Percentiles rank a stretch among this genome's conserved stretches.
Evolutionary conservation across 2,888 invertebrate species (phyloP).

Genomic region (Nomada fabriciana): DNA sequence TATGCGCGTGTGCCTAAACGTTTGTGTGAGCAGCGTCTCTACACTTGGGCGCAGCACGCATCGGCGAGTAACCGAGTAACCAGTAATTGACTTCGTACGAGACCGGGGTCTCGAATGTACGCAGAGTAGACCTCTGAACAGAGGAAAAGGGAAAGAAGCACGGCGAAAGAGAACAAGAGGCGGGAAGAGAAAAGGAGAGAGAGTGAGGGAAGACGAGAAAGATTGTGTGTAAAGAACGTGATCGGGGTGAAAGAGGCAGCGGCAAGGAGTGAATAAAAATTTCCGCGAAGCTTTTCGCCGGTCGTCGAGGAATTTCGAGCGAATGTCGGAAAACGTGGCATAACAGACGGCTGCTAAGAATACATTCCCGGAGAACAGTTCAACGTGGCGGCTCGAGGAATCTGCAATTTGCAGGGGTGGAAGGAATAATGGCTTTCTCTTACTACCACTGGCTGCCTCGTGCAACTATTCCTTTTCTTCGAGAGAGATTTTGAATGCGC

Average conservation of each 20-base stretch:
- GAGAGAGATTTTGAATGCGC: background rate
- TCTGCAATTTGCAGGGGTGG: conserved; percentile 43
- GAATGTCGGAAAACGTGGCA: conserved; percentile 26
- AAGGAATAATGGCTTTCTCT: conserved; percentile 40
- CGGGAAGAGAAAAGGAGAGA: background rate
- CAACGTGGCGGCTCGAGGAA: conserved; percentile 36
- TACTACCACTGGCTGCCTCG: conserved; percentile 1
- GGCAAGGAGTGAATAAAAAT: conserved; percentile 48
- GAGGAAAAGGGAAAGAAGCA: background rate
- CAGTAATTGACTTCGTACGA: conserved; percentile 75
- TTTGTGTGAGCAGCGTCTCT: conserved; percentile 19
- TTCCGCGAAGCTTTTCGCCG: conserved; percentile 25
- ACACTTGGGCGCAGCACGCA: conserved; percentile 66
- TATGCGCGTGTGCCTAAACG: conserved; percentile 1
- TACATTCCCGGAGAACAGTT: conserved; percentile 45
- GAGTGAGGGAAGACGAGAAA: conserved; percentile 5
- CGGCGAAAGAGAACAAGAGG: conserved; percentile 4
- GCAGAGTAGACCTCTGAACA: conserved; percentile 15
- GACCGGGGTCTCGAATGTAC: conserved; percentile 67
- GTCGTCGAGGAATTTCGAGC: conserved; percentile 53
- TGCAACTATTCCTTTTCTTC: background rate
- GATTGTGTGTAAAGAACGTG: conserved; percentile 24
- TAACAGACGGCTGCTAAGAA: conserved; percentile 46
- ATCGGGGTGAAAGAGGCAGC: conserved; percentile 19
- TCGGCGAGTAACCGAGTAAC: conserved; percentile 75